Conservation (phyloP, 2,797 vertebrate genomes). For the Lagodon rhomboides region DNA sequence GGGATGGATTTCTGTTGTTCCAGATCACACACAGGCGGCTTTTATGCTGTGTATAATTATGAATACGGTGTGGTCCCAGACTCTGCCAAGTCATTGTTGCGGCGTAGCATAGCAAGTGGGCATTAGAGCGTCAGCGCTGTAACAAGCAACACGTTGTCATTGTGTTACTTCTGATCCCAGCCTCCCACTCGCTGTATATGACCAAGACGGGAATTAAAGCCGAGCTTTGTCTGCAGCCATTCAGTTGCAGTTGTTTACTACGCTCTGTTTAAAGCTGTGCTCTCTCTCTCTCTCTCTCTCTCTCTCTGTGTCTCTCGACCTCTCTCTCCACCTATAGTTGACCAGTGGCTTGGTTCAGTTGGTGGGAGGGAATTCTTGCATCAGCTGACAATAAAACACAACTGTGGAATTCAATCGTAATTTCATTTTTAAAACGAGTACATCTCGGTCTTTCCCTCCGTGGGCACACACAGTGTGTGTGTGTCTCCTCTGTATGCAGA, state of each 20-base stretch:
- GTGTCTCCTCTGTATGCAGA: conserved; percentile 48
- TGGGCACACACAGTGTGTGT: conserved; percentile 1
- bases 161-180: conserved; percentile 49
- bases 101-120: conserved; percentile 54
- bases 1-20: conserved; percentile 3
- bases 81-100: conserved; percentile 63
- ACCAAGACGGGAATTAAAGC: conserved; percentile 65
- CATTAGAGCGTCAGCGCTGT: conserved; percentile 32
- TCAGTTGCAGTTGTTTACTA: conserved; percentile 63
- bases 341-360: conserved; percentile 73
- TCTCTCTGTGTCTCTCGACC: conserved; percentile 6
- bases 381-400: conserved; percentile 2
- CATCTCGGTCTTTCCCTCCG: background rate
- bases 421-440: background rate
- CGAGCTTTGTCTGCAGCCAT: conserved; percentile 68
- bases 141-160: conserved; percentile 61
- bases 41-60: conserved; percentile 39
- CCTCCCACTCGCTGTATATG: conserved; percentile 56
- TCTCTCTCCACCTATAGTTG: conserved; percentile 24
- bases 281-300: background rate
- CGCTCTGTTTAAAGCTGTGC: conserved; percentile 42
- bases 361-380: conserved; percentile 75
- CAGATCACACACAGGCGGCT: conserved; percentile 37
- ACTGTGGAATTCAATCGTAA: background rate
- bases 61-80: conserved; percentile 23